phyloP scores from a whole-genome alignment of 2,797 vertebrate genomes.

The Ctenochaetus hawaiiensis region DNA sequence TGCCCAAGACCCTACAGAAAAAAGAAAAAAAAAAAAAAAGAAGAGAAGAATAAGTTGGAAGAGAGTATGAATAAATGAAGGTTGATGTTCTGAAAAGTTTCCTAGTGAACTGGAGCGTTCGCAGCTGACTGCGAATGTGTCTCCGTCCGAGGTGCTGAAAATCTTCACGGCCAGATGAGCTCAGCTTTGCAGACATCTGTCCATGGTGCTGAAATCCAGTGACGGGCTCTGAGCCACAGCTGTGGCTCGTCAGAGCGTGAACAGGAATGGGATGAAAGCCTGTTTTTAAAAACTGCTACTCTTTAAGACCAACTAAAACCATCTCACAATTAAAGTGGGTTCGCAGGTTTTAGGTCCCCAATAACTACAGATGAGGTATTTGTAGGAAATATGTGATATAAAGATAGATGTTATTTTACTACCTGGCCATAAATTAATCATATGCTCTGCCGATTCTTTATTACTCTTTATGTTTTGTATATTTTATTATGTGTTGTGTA shows the following conservation, averaged over 20 bases:
- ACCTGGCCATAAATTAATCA: too few relatives aligned
- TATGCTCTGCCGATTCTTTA: too few relatives aligned
- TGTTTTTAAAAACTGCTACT: background rate
- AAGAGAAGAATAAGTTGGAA: conserved; percentile 5
- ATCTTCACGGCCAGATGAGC: conserved; percentile 57
- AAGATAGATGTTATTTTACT: too few relatives aligned
- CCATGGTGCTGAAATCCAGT: conserved; percentile 57
- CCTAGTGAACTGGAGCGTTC: conserved; percentile 20
- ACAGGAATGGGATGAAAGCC: background rate
- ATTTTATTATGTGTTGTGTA: too few relatives aligned
- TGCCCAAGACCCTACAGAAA: conserved; percentile 17
- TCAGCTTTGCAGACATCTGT: conserved; percentile 60
- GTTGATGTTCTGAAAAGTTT: conserved; percentile 56
- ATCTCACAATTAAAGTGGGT: background rate
- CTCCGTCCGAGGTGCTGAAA: conserved; percentile 68
- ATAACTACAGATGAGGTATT: background rate
- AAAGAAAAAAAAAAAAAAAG: too few relatives aligned
- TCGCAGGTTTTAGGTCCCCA: background rate
- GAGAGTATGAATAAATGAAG: conserved; percentile 48
- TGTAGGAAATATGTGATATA: too few relatives aligned
- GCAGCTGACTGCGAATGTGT: conserved; percentile 22
- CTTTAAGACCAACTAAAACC: background rate
- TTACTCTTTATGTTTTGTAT: too few relatives aligned
- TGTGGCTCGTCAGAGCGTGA: conserved; percentile 24
- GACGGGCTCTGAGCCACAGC: conserved; percentile 26